Evolutionary conservation across 2,113 vertebrate genomes (phyloP).

Genomic region (Oenanthe oenanthe): DNA sequence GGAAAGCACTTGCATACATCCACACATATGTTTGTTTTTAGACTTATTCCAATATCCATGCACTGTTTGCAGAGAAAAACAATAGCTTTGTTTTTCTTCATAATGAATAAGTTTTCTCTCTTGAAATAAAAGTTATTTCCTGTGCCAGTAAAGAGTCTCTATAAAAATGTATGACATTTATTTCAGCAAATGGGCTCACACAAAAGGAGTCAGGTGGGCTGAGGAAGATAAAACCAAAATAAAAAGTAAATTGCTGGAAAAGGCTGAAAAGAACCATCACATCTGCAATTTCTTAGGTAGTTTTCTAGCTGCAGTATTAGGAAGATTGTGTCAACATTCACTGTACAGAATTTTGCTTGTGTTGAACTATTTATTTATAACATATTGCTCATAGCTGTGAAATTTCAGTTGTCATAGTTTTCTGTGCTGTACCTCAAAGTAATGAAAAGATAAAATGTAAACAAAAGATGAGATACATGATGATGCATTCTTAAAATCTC

Average conservation of each 20-base stretch:
- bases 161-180: background rate
- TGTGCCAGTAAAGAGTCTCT: background rate
- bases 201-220: background rate
- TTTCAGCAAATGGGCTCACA: background rate
- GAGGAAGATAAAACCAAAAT: background rate
- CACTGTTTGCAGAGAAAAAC: background rate
- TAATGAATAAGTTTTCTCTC: background rate
- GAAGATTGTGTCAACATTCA: background rate
- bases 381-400: background rate
- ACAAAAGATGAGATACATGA: background rate
- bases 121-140: background rate
- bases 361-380: background rate
- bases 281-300: background rate
- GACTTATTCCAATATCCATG: fast-evolving
- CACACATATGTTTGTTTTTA: fast-evolving
- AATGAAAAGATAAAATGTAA: background rate
- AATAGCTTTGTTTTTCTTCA: background rate
- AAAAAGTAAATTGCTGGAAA: background rate
- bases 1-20: background rate
- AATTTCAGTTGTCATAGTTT: background rate
- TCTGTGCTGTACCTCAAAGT: background rate
- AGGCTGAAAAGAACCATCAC: background rate
- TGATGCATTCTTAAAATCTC: background rate
- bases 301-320: background rate
- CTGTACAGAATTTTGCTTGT: background rate